These are phyloP conservation scores for Tinamus guttatus DNA, from an alignment of 2,113 vertebrate genomes.

Conservation along the genomic window DNA sequence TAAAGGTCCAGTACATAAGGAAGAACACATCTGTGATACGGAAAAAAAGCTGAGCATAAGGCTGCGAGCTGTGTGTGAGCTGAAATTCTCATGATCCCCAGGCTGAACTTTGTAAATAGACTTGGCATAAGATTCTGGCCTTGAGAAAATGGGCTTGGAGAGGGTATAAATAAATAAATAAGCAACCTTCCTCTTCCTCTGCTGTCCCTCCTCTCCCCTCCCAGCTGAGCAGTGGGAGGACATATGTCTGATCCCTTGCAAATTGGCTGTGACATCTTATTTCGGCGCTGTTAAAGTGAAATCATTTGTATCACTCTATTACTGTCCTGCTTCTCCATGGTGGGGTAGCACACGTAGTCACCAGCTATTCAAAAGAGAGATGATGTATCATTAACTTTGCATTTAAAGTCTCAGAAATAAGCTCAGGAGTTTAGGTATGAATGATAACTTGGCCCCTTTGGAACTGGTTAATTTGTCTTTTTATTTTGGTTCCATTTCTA, in stretches of 20 bases:
- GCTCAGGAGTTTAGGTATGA: not conserved
- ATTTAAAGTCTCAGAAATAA: not conserved
- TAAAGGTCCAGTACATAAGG: not conserved
- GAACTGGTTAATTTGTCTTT: not conserved
- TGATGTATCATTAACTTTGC: not conserved
- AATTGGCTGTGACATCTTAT: not conserved
- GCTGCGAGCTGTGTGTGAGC: not conserved
- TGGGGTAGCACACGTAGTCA: not conserved
- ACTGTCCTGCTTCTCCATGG: not conserved
- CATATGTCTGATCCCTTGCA: not conserved
- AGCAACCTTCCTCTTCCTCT: not conserved
- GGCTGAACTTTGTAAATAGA: conserved; percentile 77
- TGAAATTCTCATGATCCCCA: conserved; percentile 74
- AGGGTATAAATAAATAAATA: not conserved
- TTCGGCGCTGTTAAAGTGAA: not conserved
- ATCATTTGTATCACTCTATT: not conserved
- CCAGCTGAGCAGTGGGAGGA: not conserved
- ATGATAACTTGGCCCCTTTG: fast-evolving
- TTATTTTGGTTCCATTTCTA: not conserved
- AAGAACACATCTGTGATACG: conserved; percentile 11
- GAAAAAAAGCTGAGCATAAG: not conserved
- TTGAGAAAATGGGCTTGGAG: conserved; percentile 54
- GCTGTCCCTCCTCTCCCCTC: not conserved
- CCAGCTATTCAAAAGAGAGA: not conserved
- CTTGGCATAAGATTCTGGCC: conserved; percentile 64